These are phyloP conservation scores for Melanotaenia boesemani DNA, from an alignment of 2,797 vertebrate species.

Conservation along the genomic window DNA sequence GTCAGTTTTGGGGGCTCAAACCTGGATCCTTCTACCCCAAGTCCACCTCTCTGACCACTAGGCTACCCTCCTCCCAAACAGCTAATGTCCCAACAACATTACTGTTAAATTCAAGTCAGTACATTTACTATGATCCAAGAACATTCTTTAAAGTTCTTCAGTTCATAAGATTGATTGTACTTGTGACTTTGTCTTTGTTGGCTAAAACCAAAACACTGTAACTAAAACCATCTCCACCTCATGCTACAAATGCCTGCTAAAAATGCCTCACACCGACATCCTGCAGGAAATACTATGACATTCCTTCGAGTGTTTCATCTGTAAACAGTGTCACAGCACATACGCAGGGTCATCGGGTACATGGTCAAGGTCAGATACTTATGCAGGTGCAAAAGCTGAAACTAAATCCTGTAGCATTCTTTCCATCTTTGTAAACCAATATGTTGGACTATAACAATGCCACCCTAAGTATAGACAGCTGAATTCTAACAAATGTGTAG, in stretches of 20 bases:
- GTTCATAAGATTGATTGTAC: not conserved
- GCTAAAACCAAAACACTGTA: constrained; percentile 12
- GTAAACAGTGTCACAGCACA: constrained; percentile 50
- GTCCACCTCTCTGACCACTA: too few relatives aligned
- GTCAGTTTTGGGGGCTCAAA: too few relatives aligned
- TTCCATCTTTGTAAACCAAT: too few relatives aligned
- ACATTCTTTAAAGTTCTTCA: not conserved
- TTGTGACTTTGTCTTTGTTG: not conserved
- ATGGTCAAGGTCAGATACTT: constrained; percentile 52
- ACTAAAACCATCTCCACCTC: not conserved
- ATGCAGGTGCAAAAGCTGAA: not conserved
- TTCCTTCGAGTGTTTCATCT: constrained; percentile 52
- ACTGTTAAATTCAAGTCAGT: too few relatives aligned
- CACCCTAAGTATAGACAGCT: too few relatives aligned
- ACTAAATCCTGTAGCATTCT: not conserved
- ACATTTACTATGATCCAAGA: not conserved
- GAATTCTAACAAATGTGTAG: too few relatives aligned
- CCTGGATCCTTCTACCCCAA: too few relatives aligned
- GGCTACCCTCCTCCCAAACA: too few relatives aligned
- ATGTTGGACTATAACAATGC: not conserved
- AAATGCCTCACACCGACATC: constrained; percentile 2
- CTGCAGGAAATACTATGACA: constrained; percentile 6
- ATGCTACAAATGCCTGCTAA: not conserved
- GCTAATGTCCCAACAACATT: too few relatives aligned
- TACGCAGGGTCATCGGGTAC: constrained; percentile 4